These are phyloP conservation scores for Hydractinia symbiolongicarpus DNA, from an alignment of 30 jellyfish, hydroid and myxozoan genomes.

Conservation along the genomic window DNA sequence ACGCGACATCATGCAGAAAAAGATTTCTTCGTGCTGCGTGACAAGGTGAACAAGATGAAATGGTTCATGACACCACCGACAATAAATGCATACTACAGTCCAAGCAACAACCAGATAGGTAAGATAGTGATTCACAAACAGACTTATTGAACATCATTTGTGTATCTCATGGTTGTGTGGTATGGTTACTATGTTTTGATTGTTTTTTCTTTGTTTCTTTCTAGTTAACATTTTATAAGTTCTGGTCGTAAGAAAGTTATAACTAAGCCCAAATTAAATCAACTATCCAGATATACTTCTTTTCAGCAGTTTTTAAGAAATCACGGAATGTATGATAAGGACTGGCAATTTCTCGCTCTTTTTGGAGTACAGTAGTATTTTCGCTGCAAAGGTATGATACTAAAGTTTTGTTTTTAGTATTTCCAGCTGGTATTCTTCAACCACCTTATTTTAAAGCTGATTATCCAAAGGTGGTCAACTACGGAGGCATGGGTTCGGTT, in stretches of 20 bases:
- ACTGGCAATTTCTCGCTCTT: too few species aligned
- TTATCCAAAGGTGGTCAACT: conserved; percentile 79
- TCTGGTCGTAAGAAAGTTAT: too few species aligned
- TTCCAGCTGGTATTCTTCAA: conserved; percentile 97
- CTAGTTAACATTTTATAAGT: too few species aligned
- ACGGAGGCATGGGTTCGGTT: conserved; percentile 86
- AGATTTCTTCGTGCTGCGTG: conserved; percentile 17
- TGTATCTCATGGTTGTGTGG: too few species aligned
- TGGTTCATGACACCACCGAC: conserved; percentile 94
- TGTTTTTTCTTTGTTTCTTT: neutral
- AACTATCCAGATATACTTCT: too few species aligned
- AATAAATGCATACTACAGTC: conserved; percentile 75
- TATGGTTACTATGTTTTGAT: neutral
- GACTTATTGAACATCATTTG: too few species aligned
- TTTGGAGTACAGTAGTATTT: too few species aligned
- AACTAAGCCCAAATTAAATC: too few species aligned
- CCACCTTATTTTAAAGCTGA: conserved; percentile 77
- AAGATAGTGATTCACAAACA: neutral
- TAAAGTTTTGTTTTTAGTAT: conserved; percentile 35
- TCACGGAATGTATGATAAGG: too few species aligned
- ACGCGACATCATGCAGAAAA: neutral
- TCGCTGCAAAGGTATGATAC: too few species aligned
- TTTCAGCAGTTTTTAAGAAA: too few species aligned
- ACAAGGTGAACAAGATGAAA: conserved; percentile 55
- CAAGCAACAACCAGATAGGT: conserved; percentile 79